Conservation (phyloP, 1,140 invertebrate species). For the Maconellicoccus hirsutus region DNA sequence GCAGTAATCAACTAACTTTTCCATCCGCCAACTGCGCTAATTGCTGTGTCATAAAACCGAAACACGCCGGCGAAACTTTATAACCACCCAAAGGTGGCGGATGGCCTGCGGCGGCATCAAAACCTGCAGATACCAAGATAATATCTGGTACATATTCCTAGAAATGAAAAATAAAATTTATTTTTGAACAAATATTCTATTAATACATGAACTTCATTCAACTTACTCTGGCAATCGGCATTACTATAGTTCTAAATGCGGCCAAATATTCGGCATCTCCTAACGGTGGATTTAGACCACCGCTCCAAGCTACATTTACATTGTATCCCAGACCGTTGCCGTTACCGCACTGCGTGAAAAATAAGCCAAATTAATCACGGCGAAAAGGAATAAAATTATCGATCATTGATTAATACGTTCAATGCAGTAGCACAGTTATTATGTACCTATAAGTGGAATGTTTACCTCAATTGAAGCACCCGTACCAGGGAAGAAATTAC, state of each 20-base stretch:
- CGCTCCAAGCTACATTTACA: slow-evolving; percentile 94
- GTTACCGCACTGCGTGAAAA: slow-evolving; percentile 56
- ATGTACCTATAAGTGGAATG: no score
- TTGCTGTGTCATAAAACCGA: slow-evolving; percentile 92
- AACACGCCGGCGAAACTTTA: slow-evolving; percentile 82
- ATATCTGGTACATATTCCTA: slow-evolving; percentile 88
- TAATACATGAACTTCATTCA: background rate
- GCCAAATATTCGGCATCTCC: slow-evolving; percentile 96
- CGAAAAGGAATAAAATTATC: background rate
- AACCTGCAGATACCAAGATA: slow-evolving; percentile 92
- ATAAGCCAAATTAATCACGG: slow-evolving; percentile 21
- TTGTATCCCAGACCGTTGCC: slow-evolving; percentile 89
- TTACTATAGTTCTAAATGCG: slow-evolving; percentile 84
- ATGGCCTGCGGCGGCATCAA: slow-evolving; percentile 91
- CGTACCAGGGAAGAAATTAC: slow-evolving; percentile 98
- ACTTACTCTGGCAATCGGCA: slow-evolving; percentile 71
- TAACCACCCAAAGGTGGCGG: slow-evolving; percentile 90
- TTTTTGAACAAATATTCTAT: background rate
- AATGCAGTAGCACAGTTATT: no score
- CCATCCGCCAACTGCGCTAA: slow-evolving; percentile 81
- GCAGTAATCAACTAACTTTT: slow-evolving; percentile 43
- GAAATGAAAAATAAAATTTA: no score
- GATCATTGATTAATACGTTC: background rate
- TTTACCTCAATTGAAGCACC: slow-evolving; percentile 69
- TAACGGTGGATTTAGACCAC: slow-evolving; percentile 79